Evolutionary conservation across 2,113 vertebrate species (phyloP), one percentile per base, ranked within the genome.

Genomic region (Ardeotis arabs): DNA sequence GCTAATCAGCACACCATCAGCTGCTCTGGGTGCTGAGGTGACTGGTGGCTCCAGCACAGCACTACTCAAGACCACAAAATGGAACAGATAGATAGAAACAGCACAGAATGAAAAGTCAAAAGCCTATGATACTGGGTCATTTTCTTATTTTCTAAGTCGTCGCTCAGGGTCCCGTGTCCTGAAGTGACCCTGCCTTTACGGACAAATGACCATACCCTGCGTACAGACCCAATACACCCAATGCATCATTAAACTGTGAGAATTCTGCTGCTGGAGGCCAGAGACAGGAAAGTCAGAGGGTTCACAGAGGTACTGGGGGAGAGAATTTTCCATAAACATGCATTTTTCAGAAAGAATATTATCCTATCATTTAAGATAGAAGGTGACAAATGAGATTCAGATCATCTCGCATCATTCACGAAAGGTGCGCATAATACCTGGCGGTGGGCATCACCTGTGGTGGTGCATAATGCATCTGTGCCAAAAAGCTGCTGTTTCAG

Each of bases 221-320:
- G 18, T 11, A 39, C 44, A 52, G 63, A 59, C 14, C 10, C 12
- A 17, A 23, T 11, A n/a, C 21, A 31, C 12, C 5, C 21, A 50
- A 24, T 12, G 28, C 22, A 12, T n/a, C 24, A 22, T 16, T 83
- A 21, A 89, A 66, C 28, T 31, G 63, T 0, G 1, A 18, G 63
- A n/a, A 4, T 58, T 58, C 8, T 28, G 12, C 78, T 84, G 74
- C 6, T 4, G 78, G 27, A 59, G 16, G 29, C 29, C 68, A 49
- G 47, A 41, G 31, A 10, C 23, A 68, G 78, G 31, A 44, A 90
- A 73, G 47, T 24, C 33, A 47, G 33, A 49, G 27, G 14, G 2
- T 29, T 45, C 3, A 14, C 72, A 37, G 60, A 53, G 7, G 10
- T n/a, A 31, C 0, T 0, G 15, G 23, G 10, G 27, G 6, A 39